phyloP scores from a whole-genome alignment of 1,140 invertebrate genomes.

The Propsilocerus akamusi region DNA sequence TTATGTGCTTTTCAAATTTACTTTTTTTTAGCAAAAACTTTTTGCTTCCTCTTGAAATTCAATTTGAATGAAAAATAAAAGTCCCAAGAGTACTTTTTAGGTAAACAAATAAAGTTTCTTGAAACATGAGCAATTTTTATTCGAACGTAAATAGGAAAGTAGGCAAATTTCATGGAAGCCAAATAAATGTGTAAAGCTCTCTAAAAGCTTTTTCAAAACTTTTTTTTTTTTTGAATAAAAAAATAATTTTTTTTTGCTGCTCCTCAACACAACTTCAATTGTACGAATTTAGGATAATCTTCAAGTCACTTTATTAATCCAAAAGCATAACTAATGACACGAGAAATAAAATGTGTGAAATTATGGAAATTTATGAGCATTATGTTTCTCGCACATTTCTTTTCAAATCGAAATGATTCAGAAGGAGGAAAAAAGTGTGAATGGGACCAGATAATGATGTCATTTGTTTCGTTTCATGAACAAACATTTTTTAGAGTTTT shows the following conservation, averaged over 20 bases:
- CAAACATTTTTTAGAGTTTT: no score
- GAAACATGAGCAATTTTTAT: neutral
- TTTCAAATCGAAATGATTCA: neutral
- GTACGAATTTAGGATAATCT: neutral
- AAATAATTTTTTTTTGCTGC: neutral
- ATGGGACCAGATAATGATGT: neutral
- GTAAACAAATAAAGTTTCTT: neutral
- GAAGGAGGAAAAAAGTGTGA: no score
- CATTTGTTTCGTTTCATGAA: neutral
- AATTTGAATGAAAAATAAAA: no score
- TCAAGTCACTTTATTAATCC: neutral
- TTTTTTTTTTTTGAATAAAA: neutral
- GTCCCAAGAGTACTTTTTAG: neutral
- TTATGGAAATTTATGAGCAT: neutral
- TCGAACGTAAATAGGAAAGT: neutral
- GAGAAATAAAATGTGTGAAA: neutral
- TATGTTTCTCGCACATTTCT: neutral
- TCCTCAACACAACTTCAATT: no score
- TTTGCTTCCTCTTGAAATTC: no score
- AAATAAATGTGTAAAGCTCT: neutral
- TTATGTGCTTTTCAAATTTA: neutral
- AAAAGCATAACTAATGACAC: neutral
- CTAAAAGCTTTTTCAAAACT: neutral
- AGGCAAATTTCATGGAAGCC: neutral
- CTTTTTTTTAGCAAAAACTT: neutral